These are phyloP conservation scores for Drosophila stalkeri DNA, from an alignment of 2,888 invertebrate species.

Conservation along the genomic window DNA sequence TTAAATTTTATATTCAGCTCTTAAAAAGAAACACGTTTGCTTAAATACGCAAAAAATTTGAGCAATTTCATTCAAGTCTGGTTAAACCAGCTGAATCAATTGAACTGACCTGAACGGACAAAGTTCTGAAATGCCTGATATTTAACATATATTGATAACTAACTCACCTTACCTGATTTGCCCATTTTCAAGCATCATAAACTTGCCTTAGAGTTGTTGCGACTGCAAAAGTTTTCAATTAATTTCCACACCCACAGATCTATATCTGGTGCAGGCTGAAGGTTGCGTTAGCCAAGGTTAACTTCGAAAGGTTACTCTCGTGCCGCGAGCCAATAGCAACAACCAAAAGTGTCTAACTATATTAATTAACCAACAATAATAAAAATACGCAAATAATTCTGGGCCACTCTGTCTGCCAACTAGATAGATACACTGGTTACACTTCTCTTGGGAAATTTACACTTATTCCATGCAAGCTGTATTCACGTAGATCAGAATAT, in stretches of 20 bases:
- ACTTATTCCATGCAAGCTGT: slow-evolving; percentile 7
- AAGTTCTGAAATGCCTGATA: slow-evolving; percentile 11
- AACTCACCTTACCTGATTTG: slow-evolving; percentile 1
- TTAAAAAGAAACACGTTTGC: slow-evolving; percentile 47
- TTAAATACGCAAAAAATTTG: slow-evolving; percentile 13
- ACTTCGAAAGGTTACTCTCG: slow-evolving; percentile 65
- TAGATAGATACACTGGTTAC: slow-evolving; percentile 62
- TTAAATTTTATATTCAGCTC: slow-evolving; percentile 16
- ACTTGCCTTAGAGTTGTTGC: neutral
- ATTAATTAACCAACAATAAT: slow-evolving; percentile 72
- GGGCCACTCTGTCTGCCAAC: slow-evolving; percentile 26
- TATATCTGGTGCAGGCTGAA: slow-evolving; percentile 57
- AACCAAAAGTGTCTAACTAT: slow-evolving; percentile 73
- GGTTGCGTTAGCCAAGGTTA: slow-evolving; percentile 55
- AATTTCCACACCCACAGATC: slow-evolving; percentile 72
- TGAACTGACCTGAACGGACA: slow-evolving; percentile 1
- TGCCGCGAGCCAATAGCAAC: slow-evolving; percentile 58
- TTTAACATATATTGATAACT: slow-evolving; percentile 2
- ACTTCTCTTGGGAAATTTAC: slow-evolving; percentile 16
- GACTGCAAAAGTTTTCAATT: slow-evolving; percentile 64
- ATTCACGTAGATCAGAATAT: neutral
- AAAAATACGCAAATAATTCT: slow-evolving; percentile 46
- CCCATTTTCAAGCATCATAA: slow-evolving; percentile 1
- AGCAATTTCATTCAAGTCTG: slow-evolving; percentile 43
- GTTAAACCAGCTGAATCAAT: slow-evolving; percentile 30